Evolutionary conservation across 64 coral and sea anemone species (phyloP).

Genomic region (Dendronephthya gigantea): DNA sequence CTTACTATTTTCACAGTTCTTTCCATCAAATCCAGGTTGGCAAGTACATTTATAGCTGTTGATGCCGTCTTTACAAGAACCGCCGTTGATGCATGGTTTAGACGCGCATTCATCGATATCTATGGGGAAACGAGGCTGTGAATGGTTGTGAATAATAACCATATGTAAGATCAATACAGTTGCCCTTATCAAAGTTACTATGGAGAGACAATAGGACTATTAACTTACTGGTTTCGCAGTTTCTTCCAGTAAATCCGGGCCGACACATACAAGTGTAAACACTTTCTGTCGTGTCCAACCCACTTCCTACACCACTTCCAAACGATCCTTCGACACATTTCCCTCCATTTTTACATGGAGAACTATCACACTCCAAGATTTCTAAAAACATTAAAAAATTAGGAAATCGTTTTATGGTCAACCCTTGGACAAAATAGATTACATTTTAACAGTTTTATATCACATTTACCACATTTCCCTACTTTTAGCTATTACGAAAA

Average conservation of each 20-base stretch:
- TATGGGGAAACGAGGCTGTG: no score
- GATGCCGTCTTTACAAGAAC: background rate
- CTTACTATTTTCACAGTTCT: background rate
- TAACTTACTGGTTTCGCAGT: constrained; percentile 57
- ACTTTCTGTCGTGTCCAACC: constrained; percentile 3
- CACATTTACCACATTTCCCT: no score
- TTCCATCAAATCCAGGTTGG: background rate
- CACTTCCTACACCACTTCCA: constrained; percentile 13
- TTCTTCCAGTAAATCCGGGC: constrained; percentile 60
- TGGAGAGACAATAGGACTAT: no score
- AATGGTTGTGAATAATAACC: no score
- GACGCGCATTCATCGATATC: background rate
- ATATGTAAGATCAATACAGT: no score
- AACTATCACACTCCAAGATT: constrained; percentile 52
- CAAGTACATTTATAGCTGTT: background rate
- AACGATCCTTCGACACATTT: constrained; percentile 23
- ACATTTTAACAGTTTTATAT: no score
- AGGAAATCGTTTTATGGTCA: no score
- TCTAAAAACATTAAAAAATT: background rate
- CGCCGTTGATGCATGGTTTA: background rate
- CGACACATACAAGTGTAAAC: constrained; percentile 42
- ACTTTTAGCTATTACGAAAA: no score
- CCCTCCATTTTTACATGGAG: constrained; percentile 65
- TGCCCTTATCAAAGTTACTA: no score
- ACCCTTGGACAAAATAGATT: no score